Base-by-base conservation (phyloP, 1,140 invertebrate species). In the Ptiloglossa arizonensis region DNA sequence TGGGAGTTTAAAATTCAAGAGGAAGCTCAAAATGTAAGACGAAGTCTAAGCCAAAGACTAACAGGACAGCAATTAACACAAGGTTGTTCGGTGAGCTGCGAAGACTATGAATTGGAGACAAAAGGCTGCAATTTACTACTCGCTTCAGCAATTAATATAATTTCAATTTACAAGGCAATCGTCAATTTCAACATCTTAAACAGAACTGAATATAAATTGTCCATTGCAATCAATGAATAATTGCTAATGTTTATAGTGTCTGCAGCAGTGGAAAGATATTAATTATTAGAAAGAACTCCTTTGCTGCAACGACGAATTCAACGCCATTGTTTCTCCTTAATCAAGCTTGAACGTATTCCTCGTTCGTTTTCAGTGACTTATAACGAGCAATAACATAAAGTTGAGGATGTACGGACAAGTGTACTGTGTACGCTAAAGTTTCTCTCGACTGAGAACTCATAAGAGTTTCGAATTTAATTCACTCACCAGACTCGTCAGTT, bases 291-390 rank as follows among this genome's bases (percentile, higher is more conserved):
- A 8, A 2, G 3, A 1, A 17, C 11, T 46, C 32, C 9, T 50
- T 50, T 15, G 17, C 19, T 17, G 17, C 17, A 50, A 2, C 2
- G 46, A 50, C 15, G 2, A 50, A 17, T n/a, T 50, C 46, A n/a
- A 15, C 11, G 19, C 5, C 46, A 17, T 62, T 29, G 22, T 24
- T 35, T 32, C n/a, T 52, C 24, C 9, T n/a, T n/a, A n/a, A 22
- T 32, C 69, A n/a, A 6, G 35, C 1, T 44, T 75, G 32, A 67
- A 48, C 38, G 48, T 67, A 32, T 67, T 75, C 9, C 38, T 38
- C 15, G 27, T 15, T 50, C 66, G 72, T 54, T 46, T 74, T 67
- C 24, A 57, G n/a, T 38, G 27, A 15, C 63, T 75, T 52, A 50
- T 50, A 57, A 5, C 24, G 17, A 57, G 35, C 50, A 64, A 75